phyloP scores from a whole-genome alignment of 2,888 invertebrate species.

The Cephonodes hylas region DNA sequence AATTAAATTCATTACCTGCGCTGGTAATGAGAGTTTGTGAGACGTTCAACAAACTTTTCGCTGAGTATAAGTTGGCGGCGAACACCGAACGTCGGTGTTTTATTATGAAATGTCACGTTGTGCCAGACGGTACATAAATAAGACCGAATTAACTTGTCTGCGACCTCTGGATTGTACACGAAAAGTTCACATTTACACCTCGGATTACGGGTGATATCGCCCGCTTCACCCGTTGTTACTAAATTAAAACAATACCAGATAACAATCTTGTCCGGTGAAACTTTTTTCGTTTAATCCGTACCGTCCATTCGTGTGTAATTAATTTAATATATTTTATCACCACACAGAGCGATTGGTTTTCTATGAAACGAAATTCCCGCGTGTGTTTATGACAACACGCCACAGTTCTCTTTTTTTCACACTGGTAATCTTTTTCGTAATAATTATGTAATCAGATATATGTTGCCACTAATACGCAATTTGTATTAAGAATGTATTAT shows the following conservation, averaged over 20 bases:
- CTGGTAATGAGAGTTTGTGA: conserved; percentile 44
- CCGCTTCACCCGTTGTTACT: neutral
- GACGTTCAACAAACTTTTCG: conserved; percentile 67
- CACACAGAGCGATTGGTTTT: neutral
- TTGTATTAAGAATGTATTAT: neutral
- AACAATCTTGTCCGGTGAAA: conserved; percentile 6
- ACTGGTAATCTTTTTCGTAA: neutral
- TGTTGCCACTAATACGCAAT: neutral
- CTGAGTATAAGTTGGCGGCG: conserved; percentile 47
- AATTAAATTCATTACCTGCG: conserved; percentile 16
- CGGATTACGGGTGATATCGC: conserved; percentile 30
- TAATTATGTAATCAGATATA: too few relatives aligned
- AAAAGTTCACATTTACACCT: conserved; percentile 61
- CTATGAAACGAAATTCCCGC: neutral
- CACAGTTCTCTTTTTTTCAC: neutral
- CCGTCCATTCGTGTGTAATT: neutral
- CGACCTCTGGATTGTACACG: conserved; percentile 60
- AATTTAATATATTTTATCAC: neutral
- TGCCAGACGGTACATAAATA: conserved; percentile 78
- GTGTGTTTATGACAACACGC: neutral
- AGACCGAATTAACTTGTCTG: conserved; percentile 76
- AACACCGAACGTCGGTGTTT: conserved; percentile 57
- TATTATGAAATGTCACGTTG: conserved; percentile 75
- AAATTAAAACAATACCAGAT: conserved; percentile 13
- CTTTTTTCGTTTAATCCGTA: neutral